phyloP scores from a whole-genome alignment of 2,797 vertebrate species.

The Zalophus californianus region DNA sequence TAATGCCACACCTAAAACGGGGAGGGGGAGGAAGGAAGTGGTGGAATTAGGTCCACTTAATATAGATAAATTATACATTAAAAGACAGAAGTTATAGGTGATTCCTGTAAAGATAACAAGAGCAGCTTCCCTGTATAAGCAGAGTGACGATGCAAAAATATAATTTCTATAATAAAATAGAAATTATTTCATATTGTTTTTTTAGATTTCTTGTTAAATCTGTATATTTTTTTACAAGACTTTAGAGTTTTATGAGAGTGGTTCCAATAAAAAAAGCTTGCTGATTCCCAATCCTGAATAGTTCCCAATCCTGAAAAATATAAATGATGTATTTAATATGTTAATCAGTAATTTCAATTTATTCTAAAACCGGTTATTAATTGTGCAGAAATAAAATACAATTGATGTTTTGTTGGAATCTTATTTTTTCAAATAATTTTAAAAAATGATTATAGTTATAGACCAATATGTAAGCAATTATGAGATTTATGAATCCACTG shows the following conservation, averaged over 20 bases:
- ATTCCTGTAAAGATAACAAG: background rate
- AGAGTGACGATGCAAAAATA: background rate
- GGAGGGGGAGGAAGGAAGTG: no score
- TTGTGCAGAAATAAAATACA: slow-evolving; percentile 43
- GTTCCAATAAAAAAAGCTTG: slow-evolving; percentile 15
- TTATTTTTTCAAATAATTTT: slow-evolving; percentile 36
- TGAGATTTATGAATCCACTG: slow-evolving; percentile 64
- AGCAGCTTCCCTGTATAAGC: background rate
- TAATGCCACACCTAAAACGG: background rate
- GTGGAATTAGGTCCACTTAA: background rate
- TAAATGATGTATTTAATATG: slow-evolving; percentile 38
- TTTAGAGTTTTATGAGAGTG: slow-evolving; percentile 33
- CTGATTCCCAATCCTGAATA: background rate
- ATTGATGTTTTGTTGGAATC: slow-evolving; percentile 46
- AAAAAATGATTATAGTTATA: slow-evolving; percentile 51
- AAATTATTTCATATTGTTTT: background rate
- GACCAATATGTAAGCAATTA: slow-evolving; percentile 44
- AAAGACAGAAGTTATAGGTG: background rate
- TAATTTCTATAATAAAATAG: background rate
- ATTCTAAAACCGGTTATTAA: slow-evolving; percentile 51
- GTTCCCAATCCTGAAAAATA: background rate
- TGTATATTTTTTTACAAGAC: background rate
- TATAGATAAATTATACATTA: background rate
- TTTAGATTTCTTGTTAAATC: background rate
- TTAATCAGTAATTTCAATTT: slow-evolving; percentile 55